These are phyloP conservation scores for Drosophila triauraria DNA, from an alignment of 1,140 invertebrate genomes.

Conservation along the genomic window DNA sequence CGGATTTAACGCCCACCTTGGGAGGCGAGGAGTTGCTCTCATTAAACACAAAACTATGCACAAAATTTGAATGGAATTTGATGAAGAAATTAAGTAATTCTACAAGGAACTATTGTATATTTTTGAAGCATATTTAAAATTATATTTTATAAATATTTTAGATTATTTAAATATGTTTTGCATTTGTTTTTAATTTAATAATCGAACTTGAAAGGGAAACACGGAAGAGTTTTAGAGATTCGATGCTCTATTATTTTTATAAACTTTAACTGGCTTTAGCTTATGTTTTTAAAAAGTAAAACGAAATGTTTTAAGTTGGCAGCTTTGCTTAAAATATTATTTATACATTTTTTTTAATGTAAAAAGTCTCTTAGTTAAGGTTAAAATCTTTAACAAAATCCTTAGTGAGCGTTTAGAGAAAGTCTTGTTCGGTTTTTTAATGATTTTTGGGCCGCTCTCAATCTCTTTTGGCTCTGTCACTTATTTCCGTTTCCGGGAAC, in stretches of 20 bases:
- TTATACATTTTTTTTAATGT: background rate
- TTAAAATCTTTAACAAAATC: background rate
- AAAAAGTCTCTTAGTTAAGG: background rate
- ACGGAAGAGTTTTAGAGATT: too few relatives aligned
- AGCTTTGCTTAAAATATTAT: too few relatives aligned
- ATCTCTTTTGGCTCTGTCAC: background rate
- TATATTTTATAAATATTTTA: too few relatives aligned
- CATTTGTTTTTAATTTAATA: background rate
- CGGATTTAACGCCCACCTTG: conserved; percentile 25
- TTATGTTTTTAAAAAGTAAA: background rate
- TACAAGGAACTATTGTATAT: too few relatives aligned
- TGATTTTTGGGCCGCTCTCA: background rate
- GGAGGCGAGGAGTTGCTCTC: conserved; percentile 1
- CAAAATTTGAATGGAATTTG: background rate
- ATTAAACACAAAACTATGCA: conserved; percentile 2
- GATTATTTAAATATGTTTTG: background rate
- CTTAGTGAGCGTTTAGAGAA: too few relatives aligned
- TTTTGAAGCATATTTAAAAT: background rate
- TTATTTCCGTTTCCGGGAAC: background rate
- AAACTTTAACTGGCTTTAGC: background rate
- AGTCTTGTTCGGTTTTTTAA: background rate
- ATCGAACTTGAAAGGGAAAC: background rate
- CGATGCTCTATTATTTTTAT: background rate
- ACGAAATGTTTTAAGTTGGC: background rate
- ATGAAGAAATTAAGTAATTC: background rate